These are phyloP conservation scores for Phocides pigmalion DNA, from an alignment of 1,140 invertebrate species.

Conservation along the genomic window DNA sequence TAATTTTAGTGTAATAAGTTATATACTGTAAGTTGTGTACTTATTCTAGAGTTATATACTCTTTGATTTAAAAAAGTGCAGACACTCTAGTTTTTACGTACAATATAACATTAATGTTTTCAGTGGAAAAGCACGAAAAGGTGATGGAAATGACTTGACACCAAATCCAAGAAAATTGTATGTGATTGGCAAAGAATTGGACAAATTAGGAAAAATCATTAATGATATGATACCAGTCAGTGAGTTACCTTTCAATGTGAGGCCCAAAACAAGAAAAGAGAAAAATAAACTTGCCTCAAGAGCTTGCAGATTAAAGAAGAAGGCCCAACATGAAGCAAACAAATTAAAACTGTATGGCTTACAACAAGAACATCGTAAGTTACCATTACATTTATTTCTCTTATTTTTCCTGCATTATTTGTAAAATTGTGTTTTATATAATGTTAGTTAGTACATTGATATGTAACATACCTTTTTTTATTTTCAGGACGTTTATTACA, in stretches of 20 bases:
- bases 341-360: slow-evolving; percentile 97
- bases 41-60: too few species aligned
- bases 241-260: slow-evolving; percentile 94
- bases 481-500: slow-evolving; percentile 69
- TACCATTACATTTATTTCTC: neutral
- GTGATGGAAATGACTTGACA: slow-evolving; percentile 98
- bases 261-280: slow-evolving; percentile 97
- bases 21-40: neutral
- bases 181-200: slow-evolving; percentile 95
- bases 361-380: slow-evolving; percentile 96
- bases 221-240: slow-evolving; percentile 98
- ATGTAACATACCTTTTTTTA: too few species aligned
- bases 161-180: slow-evolving; percentile 96
- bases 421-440: too few species aligned
- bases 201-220: slow-evolving; percentile 95
- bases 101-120: slow-evolving; percentile 34
- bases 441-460: too few species aligned
- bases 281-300: slow-evolving; percentile 99
- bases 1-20: slow-evolving; percentile 51
- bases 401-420: too few species aligned
- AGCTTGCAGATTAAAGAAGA: slow-evolving; percentile 97
- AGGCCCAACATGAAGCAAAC: slow-evolving; percentile 97
- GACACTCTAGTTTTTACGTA: neutral
- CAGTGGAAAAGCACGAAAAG: slow-evolving; percentile 97
- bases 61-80: too few species aligned